Conservation (phyloP, 2,113 vertebrate genomes). For the Myanophis thanlyinensis region DNA sequence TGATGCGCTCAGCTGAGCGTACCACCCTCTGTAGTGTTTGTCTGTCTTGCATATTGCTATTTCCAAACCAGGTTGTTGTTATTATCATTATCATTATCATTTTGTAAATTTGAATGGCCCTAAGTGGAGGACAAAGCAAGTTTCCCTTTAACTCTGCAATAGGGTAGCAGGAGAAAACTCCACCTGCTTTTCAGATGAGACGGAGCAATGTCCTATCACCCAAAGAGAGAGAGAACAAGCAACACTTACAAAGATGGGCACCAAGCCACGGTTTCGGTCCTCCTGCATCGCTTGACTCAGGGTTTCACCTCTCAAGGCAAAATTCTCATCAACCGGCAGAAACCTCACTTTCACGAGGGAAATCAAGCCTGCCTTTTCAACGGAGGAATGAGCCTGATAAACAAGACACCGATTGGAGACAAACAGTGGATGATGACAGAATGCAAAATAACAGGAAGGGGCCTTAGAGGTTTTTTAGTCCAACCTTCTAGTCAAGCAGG, state of each 20-base stretch:
- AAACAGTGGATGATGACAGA: not conserved
- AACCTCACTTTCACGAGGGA: slow-evolving; percentile 90
- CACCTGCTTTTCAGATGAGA: not conserved
- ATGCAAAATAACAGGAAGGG: not conserved
- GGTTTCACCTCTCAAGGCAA: slow-evolving; percentile 86
- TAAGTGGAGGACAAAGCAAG: not conserved
- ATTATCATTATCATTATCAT: too few species aligned
- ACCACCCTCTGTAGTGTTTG: too few species aligned
- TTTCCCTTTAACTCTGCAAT: not conserved
- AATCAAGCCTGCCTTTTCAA: slow-evolving; percentile 94
- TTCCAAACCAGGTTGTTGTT: too few species aligned
- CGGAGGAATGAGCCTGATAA: slow-evolving; percentile 90
- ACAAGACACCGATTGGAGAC: not conserved
- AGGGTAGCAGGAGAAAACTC: not conserved
- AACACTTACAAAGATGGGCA: slow-evolving; percentile 88
- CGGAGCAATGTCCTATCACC: not conserved
- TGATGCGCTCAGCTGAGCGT: too few species aligned
- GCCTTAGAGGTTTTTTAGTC: not conserved
- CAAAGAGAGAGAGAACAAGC: not conserved
- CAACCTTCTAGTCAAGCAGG: not conserved
- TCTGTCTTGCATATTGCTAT: too few species aligned
- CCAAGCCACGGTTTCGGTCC: slow-evolving; percentile 81
- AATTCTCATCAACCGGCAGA: slow-evolving; percentile 84
- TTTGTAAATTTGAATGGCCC: too few species aligned
- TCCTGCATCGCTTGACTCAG: slow-evolving; percentile 85